A percentile compares a stretch with the other conserved stretches of the same genome.
These are phyloP conservation scores for Mythimna vitellina DNA, from an alignment of 2,888 invertebrate species.

Conservation along the genomic window DNA sequence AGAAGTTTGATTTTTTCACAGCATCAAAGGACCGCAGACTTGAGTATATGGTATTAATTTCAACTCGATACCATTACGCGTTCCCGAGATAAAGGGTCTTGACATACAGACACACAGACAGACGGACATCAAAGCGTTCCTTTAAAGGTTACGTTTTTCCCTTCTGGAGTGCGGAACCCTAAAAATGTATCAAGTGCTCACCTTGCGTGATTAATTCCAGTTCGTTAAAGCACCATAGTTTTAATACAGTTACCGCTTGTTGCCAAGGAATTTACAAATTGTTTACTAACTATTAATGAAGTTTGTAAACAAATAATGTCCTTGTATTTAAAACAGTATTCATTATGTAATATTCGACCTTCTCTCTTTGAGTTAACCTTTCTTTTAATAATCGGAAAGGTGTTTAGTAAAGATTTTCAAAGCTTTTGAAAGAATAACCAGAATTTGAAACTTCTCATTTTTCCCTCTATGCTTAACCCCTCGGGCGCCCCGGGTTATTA, in stretches of 20 bases:
- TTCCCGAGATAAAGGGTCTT: no score
- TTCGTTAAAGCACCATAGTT: slow-evolving; percentile 54
- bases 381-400: background rate
- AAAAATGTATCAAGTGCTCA: slow-evolving; percentile 4
- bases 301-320: slow-evolving; percentile 52
- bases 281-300: slow-evolving; percentile 53
- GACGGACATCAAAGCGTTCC: no score
- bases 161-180: no score
- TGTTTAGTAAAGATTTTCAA: background rate
- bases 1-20: no score
- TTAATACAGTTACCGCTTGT: slow-evolving; percentile 57
- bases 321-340: slow-evolving; percentile 35
- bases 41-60: no score
- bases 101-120: no score
- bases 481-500: no score
- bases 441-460: background rate
- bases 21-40: no score
- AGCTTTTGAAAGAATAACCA: background rate
- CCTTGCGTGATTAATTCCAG: slow-evolving; percentile 54
- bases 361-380: background rate
- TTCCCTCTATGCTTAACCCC: no score
- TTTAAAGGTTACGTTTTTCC: no score
- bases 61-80: no score
- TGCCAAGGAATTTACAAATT: slow-evolving; percentile 54
- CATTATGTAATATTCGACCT: background rate